phyloP scores from a whole-genome alignment of 1,140 invertebrate species.

The fruit fly (Drosophila melanogaster) region DNA sequence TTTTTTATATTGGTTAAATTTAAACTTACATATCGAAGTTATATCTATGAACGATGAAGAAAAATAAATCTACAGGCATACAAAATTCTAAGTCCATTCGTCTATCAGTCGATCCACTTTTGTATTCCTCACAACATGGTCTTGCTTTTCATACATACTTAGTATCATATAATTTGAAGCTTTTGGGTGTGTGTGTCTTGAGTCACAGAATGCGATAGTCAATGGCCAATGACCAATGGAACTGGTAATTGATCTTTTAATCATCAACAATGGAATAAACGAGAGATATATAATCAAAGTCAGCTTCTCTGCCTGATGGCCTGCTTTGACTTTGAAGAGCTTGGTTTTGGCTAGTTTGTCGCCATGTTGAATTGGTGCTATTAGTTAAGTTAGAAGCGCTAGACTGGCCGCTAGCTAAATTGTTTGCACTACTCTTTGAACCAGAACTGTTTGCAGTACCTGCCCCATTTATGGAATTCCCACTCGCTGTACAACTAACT shows the following conservation, averaged over 20 bases:
- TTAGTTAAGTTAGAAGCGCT: slow-evolving; percentile 36
- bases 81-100: slow-evolving; percentile 81
- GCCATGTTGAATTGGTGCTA: slow-evolving; percentile 69
- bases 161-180: slow-evolving; percentile 61
- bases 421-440: slow-evolving; percentile 36
- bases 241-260: slow-evolving; percentile 44
- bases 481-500: slow-evolving; percentile 19
- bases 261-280: slow-evolving; percentile 84
- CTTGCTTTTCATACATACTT: slow-evolving; percentile 51
- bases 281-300: slow-evolving; percentile 83
- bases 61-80: slow-evolving; percentile 81
- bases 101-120: slow-evolving; percentile 78
- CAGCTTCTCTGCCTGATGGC: slow-evolving; percentile 76
- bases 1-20: slow-evolving; percentile 48
- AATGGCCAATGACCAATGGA: slow-evolving; percentile 32
- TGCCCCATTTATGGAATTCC: slow-evolving; percentile 41
- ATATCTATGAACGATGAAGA: slow-evolving; percentile 73
- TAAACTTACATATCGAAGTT: slow-evolving; percentile 69
- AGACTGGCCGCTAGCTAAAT: slow-evolving; percentile 29
- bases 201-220: slow-evolving; percentile 50
- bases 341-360: slow-evolving; percentile 71
- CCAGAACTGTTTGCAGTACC: slow-evolving; percentile 24
- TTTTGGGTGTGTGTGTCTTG: slow-evolving; percentile 46
- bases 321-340: slow-evolving; percentile 68
- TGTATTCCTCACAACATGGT: slow-evolving; percentile 63